phyloP scores from a whole-genome alignment of 2,888 invertebrate genomes.

The Entomobrya multifasciata region DNA sequence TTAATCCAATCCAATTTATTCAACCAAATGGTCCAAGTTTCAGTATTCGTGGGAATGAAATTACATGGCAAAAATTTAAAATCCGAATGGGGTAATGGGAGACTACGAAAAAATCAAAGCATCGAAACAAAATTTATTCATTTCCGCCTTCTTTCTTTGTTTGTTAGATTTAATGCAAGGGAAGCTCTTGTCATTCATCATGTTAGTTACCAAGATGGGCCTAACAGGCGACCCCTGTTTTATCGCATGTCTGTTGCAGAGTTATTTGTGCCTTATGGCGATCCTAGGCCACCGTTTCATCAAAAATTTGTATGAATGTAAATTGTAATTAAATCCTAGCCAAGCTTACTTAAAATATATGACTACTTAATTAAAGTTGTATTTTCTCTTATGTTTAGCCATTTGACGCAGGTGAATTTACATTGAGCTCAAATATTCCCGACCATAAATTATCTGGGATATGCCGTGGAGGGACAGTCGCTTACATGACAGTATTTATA shows the following conservation, averaged over 20 bases:
- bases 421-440: not conserved
- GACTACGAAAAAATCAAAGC: not conserved
- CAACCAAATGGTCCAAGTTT: slow-evolving; percentile 62
- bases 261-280: slow-evolving; percentile 58
- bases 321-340: not conserved
- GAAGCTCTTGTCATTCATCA: slow-evolving; percentile 65
- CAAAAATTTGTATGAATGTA: slow-evolving; percentile 49
- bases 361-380: not conserved
- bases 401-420: slow-evolving; percentile 34
- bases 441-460: not conserved
- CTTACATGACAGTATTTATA: not conserved
- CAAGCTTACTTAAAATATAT: slow-evolving; percentile 46
- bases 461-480: slow-evolving; percentile 16
- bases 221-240: slow-evolving; percentile 55
- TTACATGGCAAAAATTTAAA: slow-evolving; percentile 73
- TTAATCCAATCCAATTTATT: slow-evolving; percentile 47
- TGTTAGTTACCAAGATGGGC: slow-evolving; percentile 63
- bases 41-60: slow-evolving; percentile 57
- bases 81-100: slow-evolving; percentile 59
- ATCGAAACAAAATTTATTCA: not conserved
- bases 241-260: slow-evolving; percentile 61
- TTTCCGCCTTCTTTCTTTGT: not conserved
- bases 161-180: slow-evolving; percentile 34
- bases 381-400: slow-evolving; percentile 10
- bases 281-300: slow-evolving; percentile 66